Conservation (phyloP, 2,888 invertebrate genomes). For the Amorpha juglandis region DNA sequence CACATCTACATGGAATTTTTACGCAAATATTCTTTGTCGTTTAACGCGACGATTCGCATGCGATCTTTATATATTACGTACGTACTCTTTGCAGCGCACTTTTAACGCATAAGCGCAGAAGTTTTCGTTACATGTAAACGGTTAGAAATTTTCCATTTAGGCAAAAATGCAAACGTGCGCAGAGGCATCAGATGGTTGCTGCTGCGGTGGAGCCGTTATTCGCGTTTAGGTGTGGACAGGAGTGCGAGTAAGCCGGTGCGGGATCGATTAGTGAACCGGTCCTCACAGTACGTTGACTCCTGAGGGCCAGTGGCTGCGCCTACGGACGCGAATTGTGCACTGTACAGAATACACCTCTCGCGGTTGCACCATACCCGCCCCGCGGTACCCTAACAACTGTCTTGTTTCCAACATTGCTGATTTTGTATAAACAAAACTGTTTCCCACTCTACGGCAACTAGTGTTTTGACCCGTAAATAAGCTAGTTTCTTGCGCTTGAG, state of each 20-base stretch:
- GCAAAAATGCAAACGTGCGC: conserved; percentile 26
- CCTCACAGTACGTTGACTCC: conserved; percentile 78
- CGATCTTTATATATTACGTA: background rate
- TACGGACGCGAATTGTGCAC: conserved; percentile 64
- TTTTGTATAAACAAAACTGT: conserved; percentile 5
- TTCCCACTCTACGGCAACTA: conserved; percentile 3
- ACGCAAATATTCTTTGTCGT: too few relatives aligned
- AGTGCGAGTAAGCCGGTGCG: conserved; percentile 69
- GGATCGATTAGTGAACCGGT: conserved; percentile 83
- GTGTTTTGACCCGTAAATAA: conserved; percentile 3
- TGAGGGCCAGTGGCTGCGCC: conserved; percentile 65
- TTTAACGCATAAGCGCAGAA: background rate
- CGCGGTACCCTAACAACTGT: background rate
- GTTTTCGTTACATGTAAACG: too few relatives aligned
- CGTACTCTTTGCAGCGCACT: background rate
- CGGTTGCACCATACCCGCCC: conserved; percentile 39
- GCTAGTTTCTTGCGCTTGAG: conserved; percentile 2
- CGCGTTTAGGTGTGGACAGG: conserved; percentile 77
- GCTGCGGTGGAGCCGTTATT: conserved; percentile 75
- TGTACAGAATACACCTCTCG: conserved; percentile 49
- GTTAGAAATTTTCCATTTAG: background rate
- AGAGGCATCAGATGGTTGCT: conserved; percentile 54
- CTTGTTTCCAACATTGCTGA: conserved; percentile 8
- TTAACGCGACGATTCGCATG: background rate
- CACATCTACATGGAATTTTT: background rate